Base-by-base conservation (phyloP, 2,797 vertebrate genomes). In the Eremophila alpestris region DNA sequence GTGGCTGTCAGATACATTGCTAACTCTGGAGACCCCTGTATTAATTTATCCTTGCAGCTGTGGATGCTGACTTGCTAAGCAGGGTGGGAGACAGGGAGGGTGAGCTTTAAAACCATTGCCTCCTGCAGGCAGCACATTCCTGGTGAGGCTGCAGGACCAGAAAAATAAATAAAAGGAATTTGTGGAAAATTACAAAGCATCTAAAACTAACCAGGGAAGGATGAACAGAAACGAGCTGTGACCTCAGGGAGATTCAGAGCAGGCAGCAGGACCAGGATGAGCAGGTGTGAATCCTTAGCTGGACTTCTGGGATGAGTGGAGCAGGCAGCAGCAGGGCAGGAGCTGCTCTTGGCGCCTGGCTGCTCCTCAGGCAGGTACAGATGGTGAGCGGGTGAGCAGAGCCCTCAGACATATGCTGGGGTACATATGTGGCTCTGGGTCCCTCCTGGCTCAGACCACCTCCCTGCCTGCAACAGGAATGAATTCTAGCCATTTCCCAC, bases 401-500 rank as follows among this genome's bases (percentile, higher is more conserved):
- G 73, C 74, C 90, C 90, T 93, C 63, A 22, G 90, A 94, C 90
- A 88, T 91, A 90, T 89, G 83, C 83, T 88, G 85, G 85, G 94
- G 34, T 88, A 34, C 80, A 48, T 94, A 70, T 82, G 87, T 30
- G 74, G 70, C 60, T 85, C 10, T 55, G 76, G 71, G 92, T 84
- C 92, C 76, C 92, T 93, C 94, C 82, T 85, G 93, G 76, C 89
- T 93, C 81, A 75, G 78, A 18, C 49, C 94, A 87, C 65, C 75
- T 85, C 43, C 76, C 83, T 77, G 49, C 68, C 60, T 79, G 45
- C 27, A 48, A 29, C 83, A 83, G 65, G 94, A 93, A 80, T 29
- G 14, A 79, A 34, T 88, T 93, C 84, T 96, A 96, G 93, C 70
- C 91, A 48, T 91, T 97, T 94, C 88, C 94, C 74, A 26, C 48